A percentile compares a stretch with the other conserved stretches of the same genome.
Conservation (phyloP, 2,797 vertebrate species). For the Epinephelus malabaricus region DNA sequence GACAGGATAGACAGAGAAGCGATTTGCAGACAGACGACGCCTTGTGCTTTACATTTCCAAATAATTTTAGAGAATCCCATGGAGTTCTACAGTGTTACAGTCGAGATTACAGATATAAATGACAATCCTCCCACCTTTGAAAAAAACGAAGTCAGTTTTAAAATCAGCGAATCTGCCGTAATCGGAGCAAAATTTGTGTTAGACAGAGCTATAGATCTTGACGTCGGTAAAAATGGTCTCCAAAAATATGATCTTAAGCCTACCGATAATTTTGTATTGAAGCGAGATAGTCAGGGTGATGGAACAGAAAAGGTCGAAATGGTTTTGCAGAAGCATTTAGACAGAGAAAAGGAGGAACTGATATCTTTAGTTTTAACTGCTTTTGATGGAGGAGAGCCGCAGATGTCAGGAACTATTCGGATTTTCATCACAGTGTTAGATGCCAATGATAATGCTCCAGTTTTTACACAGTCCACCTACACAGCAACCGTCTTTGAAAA, state of each 20-base stretch:
- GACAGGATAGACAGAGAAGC: slow-evolving; percentile 88
- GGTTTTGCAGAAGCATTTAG: slow-evolving; percentile 74
- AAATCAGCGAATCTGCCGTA: slow-evolving; percentile 67
- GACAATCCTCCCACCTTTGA: slow-evolving; percentile 80
- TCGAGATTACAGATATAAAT: slow-evolving; percentile 83
- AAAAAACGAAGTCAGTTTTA: slow-evolving; percentile 59
- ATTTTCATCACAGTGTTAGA: background rate
- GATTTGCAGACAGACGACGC: slow-evolving; percentile 76
- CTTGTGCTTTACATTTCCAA: slow-evolving; percentile 77
- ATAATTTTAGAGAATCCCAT: slow-evolving; percentile 82
- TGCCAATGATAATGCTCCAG: slow-evolving; percentile 60
- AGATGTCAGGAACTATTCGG: slow-evolving; percentile 71
- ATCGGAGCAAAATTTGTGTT: slow-evolving; percentile 60
- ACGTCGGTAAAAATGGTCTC: slow-evolving; percentile 57
- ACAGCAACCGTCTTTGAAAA: slow-evolving; percentile 80
- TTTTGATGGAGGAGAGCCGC: slow-evolving; percentile 73
- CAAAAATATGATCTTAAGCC: slow-evolving; percentile 56
- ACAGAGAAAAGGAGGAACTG: slow-evolving; percentile 65
- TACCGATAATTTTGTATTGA: slow-evolving; percentile 70
- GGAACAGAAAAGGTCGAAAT: slow-evolving; percentile 71
- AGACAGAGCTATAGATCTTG: slow-evolving; percentile 62
- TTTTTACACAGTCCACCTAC: slow-evolving; percentile 75
- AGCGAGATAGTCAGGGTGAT: slow-evolving; percentile 50
- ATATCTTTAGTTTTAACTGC: slow-evolving; percentile 70
- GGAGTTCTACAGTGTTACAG: slow-evolving; percentile 75